Evolutionary conservation across 2,797 vertebrate genomes (phyloP), one percentile per base, ranked within the genome.

Genomic region (Momotus momota): DNA sequence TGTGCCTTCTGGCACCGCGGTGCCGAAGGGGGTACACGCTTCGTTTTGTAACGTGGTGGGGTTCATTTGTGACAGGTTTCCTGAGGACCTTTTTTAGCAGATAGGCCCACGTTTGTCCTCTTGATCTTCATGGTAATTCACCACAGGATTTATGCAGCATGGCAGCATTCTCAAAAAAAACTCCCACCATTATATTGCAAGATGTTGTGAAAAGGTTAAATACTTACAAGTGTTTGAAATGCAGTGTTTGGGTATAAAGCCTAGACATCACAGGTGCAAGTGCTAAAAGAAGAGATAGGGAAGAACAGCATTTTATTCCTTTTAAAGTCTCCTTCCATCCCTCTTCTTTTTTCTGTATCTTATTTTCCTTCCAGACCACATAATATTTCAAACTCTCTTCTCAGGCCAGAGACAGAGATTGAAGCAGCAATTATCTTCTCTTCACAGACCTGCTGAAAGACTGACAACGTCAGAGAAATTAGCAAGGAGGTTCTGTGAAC

Each of bases 381-480:
- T 77, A 87, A 51, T 85, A 88, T 57, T 86, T 96, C 82, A 95
- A 95, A 75, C 14, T 3, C 12, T 49, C 31, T 57, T 82, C 79
- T 74, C 79, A 81, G 65, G 40, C 20, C 40, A 11, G 71, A 91
- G 89, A 48, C 9, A 13, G 54, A 54, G 46, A 85, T 38, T 88
- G 89, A 95, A 90, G 72, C 75, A 78, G 84, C 89, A 92, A 81
- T 95, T 93, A 84, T 81, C 85, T 91, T 92, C 84, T 81, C 58
- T 88, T 94, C 87, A 66, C 55, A 91, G 80, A 75, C 40, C 40
- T 45, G 81, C 14, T 55, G 81, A 93, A 72, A 89, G 49, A 69
- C 73, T 90, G 96, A 90, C 87, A 93, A 52, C 0, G 27, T n/a
- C 5, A 2, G 81, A 72, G 65, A 87, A 95, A 93, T 94, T 91